Conservation (phyloP, 2,888 invertebrate genomes). For the Drosophila rubida region DNA sequence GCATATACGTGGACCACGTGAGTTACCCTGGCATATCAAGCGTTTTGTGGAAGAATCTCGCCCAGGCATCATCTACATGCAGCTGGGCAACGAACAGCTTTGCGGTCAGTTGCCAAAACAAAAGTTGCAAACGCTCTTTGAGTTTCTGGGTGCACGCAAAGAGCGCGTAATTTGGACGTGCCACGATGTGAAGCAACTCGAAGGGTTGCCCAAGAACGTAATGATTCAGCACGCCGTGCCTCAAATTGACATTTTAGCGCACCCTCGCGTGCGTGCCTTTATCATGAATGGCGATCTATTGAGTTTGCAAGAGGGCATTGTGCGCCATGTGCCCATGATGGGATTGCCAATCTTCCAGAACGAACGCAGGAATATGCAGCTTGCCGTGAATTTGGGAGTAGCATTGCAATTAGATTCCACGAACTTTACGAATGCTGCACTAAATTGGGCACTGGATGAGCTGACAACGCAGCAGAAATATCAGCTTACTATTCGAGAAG, state of each 20-base stretch:
- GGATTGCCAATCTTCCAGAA: slow-evolving; percentile 85
- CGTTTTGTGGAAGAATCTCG: slow-evolving; percentile 85
- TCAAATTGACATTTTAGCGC: slow-evolving; percentile 86
- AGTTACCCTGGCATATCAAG: slow-evolving; percentile 83
- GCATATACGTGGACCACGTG: slow-evolving; percentile 85
- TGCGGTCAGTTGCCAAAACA: slow-evolving; percentile 84
- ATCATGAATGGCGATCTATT: slow-evolving; percentile 85
- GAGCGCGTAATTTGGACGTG: slow-evolving; percentile 86
- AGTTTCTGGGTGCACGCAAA: slow-evolving; percentile 82
- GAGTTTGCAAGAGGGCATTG: slow-evolving; percentile 84
- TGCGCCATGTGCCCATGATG: slow-evolving; percentile 84
- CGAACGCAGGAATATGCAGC: slow-evolving; percentile 81
- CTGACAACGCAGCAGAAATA: slow-evolving; percentile 82
- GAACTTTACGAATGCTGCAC: slow-evolving; percentile 80
- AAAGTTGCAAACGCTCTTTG: slow-evolving; percentile 80
- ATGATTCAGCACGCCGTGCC: slow-evolving; percentile 85
- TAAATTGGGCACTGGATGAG: slow-evolving; percentile 82
- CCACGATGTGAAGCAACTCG: slow-evolving; percentile 82
- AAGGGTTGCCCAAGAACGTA: slow-evolving; percentile 84
- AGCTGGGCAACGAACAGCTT: slow-evolving; percentile 85
- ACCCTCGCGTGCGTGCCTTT: slow-evolving; percentile 84
- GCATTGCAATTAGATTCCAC: slow-evolving; percentile 77
- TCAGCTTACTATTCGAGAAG: slow-evolving; percentile 76
- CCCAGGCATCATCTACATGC: slow-evolving; percentile 85
- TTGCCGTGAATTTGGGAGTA: slow-evolving; percentile 77